Evolutionary conservation across 2,888 invertebrate genomes (phyloP), one percentile per base, ranked within the genome.

Genomic region (Hedychridium roseum): DNA sequence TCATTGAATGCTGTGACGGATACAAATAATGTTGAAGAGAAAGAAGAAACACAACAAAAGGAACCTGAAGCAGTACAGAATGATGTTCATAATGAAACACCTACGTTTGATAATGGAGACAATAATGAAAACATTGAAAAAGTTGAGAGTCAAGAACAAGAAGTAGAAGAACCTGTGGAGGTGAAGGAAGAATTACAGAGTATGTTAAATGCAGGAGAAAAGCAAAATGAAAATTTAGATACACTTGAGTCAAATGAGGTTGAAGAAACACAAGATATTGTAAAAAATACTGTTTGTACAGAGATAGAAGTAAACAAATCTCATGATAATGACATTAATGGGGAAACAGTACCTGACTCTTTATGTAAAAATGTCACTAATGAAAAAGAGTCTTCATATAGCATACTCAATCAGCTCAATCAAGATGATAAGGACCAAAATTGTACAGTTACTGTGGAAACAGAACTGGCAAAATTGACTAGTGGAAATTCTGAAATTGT

Each of bases 401-500:
- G 48, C 20, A 30, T 20, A 2, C 15, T 36, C 15, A 35, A 30
- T 26, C 35, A 48, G 9, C 17, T 16, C 21, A 26, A 30, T 5
- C 15, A 46, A 18, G 20, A 18, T 9, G 18, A 40, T 15, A 31
- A 30, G 36, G 41, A 36, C 27, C 38, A 36, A 21, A 48, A 31
- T 23, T 43, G 21, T 17, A 36, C 48, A 0, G 16, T 51, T 5
- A 50, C 42, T 28, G 39, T 43, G 6, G 45, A 54, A n/a, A 7
- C 57, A 17, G 53, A 63, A 41, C 12, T 60, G 9, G 51, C 42
- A 9, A 57, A 52, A 34, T 23, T 63, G 30, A 46, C 50, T 11
- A 50, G 63, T 23, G 35, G 32, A 21, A 47, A 43, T 23, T 37
- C 57, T 1, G 50, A 60, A 42, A 47, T 63, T 16, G 50, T 62